These are phyloP conservation scores for Papilio polytes DNA, from an alignment of 1,140 invertebrate species.

Conservation along the genomic window DNA sequence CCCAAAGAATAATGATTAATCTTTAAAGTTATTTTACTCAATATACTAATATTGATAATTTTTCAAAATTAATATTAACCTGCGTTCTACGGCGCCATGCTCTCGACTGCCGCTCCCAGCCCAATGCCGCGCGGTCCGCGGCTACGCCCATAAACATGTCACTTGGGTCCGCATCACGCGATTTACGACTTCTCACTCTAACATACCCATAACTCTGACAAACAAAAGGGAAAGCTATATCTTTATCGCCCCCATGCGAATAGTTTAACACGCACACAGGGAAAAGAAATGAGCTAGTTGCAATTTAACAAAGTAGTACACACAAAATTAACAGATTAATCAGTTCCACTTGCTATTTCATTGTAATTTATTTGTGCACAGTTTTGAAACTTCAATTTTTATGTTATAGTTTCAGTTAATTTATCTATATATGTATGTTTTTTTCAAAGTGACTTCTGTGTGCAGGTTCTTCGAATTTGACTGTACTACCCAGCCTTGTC, in stretches of 20 bases:
- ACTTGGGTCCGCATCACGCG: conserved; percentile 72
- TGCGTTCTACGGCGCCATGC: conserved; percentile 67
- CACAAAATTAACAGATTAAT: conserved; percentile 57
- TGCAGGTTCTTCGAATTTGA: conserved; percentile 49
- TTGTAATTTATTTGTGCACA: neutral
- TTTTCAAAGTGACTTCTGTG: neutral
- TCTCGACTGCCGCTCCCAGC: conserved; percentile 76
- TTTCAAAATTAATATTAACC: conserved; percentile 30
- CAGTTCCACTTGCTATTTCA: conserved; percentile 28
- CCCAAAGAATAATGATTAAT: neutral
- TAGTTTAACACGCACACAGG: conserved; percentile 82
- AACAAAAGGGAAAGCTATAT: conserved; percentile 84
- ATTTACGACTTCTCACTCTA: conserved; percentile 83
- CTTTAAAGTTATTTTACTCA: neutral
- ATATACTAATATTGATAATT: conserved; percentile 4
- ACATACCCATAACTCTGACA: conserved; percentile 78
- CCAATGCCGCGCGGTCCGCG: conserved; percentile 58
- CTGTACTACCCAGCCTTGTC: conserved; percentile 70
- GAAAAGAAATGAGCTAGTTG: conserved; percentile 77
- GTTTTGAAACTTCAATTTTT: neutral
- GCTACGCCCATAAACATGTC: conserved; percentile 82
- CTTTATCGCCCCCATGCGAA: conserved; percentile 79
- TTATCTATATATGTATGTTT: neutral
- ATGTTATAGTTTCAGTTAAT: neutral
- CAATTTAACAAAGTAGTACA: conserved; percentile 63